A percentile compares a stretch with the other conserved stretches of the same genome.
Conservation (phyloP, 2,113 vertebrate genomes). For the Archilochus colubris region DNA sequence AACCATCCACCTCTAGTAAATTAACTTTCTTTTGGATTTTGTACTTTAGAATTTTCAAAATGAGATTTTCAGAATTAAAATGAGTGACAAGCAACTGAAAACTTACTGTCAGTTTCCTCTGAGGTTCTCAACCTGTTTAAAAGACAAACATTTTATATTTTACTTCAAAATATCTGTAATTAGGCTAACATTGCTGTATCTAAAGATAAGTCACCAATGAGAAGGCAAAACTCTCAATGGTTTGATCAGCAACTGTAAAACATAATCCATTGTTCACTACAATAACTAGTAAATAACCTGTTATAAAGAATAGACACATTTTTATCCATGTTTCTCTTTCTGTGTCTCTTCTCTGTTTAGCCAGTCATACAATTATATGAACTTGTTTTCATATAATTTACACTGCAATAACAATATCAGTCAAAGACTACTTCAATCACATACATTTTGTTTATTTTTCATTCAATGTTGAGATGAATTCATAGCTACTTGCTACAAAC, state of each 20-base stretch:
- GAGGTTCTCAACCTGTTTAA: conserved; percentile 73
- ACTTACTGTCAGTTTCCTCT: conserved; percentile 76
- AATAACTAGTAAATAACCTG: background rate
- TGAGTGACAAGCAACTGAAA: conserved; percentile 6
- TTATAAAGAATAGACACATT: background rate
- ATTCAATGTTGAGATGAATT: background rate
- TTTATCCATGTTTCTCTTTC: background rate
- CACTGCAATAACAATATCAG: background rate
- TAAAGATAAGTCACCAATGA: background rate
- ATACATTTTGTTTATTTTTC: background rate
- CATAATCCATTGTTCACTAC: background rate
- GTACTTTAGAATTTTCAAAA: background rate
- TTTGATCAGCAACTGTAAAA: background rate
- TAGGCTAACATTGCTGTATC: background rate
- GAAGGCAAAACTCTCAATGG: background rate
- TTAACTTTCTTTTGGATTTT: background rate
- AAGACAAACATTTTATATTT: conserved; percentile 53
- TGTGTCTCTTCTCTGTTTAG: background rate
- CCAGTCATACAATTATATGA: too few relatives aligned
- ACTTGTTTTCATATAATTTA: background rate
- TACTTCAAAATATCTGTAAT: background rate
- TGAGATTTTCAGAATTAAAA: conserved; percentile 8
- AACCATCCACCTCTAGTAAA: background rate
- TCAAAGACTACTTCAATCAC: background rate
- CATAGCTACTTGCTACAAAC: background rate